phyloP scores from a whole-genome alignment of 2,888 invertebrate species.

The Antitype chi region DNA sequence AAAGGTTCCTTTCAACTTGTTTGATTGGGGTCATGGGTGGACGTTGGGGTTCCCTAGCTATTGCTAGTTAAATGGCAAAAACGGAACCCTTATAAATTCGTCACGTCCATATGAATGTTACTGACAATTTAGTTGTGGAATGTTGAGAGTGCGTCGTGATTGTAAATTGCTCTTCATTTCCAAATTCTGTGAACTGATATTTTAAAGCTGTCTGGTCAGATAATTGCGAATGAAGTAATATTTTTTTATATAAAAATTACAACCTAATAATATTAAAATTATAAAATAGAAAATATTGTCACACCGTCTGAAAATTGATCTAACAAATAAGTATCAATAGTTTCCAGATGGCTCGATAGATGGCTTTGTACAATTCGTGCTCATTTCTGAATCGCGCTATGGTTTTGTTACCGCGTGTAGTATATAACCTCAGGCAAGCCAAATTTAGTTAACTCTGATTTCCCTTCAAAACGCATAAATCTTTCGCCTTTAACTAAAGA shows the following conservation, averaged over 20 bases:
- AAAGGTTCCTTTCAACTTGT: constrained; percentile 20
- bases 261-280: neutral
- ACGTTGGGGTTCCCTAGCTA: neutral
- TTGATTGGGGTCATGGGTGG: constrained; percentile 24
- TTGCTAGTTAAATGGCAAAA: constrained; percentile 1
- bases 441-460: constrained; percentile 89
- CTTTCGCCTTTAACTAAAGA: constrained; percentile 95
- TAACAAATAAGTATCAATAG: neutral
- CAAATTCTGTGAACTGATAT: no score
- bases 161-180: neutral
- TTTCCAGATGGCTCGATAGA: neutral
- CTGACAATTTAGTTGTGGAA: neutral
- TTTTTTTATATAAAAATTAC: neutral
- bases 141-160: neutral
- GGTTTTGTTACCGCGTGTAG: neutral
- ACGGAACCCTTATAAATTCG: constrained; percentile 3
- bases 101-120: neutral
- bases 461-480: constrained; percentile 93
- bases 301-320: neutral
- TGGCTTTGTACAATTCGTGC: constrained; percentile 2
- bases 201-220: neutral
- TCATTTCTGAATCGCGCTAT: constrained; percentile 1
- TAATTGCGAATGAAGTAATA: neutral
- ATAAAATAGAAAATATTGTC: neutral
- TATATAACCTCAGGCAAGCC: neutral